Percentiles rank a stretch among this genome's conserved stretches.
These are phyloP conservation scores for Notechis scutatus DNA, from an alignment of 2,113 vertebrate species.

Conservation along the genomic window DNA sequence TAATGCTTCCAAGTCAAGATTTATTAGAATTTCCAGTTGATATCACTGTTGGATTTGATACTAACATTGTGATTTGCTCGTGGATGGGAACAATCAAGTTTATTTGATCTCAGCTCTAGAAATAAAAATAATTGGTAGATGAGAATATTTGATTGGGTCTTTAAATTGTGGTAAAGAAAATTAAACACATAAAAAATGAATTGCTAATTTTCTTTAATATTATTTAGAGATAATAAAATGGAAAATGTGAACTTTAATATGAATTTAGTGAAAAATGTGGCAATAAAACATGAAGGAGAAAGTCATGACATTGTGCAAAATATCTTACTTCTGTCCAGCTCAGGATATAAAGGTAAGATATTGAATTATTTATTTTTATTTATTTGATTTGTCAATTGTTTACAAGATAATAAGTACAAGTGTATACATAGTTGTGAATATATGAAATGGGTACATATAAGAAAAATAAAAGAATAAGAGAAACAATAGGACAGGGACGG, in stretches of 20 bases:
- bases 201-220: background rate
- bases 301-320: background rate
- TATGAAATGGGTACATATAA: no score
- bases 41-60: constrained; percentile 36
- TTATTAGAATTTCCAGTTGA: constrained; percentile 54
- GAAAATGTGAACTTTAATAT: background rate
- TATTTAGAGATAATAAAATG: background rate
- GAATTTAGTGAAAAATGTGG: background rate
- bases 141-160: background rate
- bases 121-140: background rate
- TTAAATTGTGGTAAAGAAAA: background rate
- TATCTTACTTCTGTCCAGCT: background rate
- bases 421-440: no score
- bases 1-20: constrained; percentile 36
- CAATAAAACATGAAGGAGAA: background rate
- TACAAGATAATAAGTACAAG: no score
- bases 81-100: background rate
- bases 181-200: background rate
- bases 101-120: background rate
- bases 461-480: no score
- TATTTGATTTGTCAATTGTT: no score
- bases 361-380: no score
- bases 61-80: background rate
- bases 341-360: background rate
- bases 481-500: no score